Percentiles rank a stretch among this genome's conserved stretches.
These are phyloP conservation scores for Cataglyphis rosenhaueri DNA, from an alignment of 2,888 invertebrate species.

Conservation along the genomic window DNA sequence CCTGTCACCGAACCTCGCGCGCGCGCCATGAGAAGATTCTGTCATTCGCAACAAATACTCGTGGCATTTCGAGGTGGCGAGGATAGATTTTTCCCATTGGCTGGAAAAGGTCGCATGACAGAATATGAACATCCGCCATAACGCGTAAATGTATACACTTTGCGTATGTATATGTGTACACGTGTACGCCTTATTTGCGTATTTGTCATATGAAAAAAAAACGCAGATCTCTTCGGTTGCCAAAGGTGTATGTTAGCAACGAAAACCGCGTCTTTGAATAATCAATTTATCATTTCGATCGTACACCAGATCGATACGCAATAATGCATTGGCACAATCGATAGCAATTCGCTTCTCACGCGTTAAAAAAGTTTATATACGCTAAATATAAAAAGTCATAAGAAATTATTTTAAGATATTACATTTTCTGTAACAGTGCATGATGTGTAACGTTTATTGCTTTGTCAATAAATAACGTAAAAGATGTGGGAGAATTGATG, in stretches of 20 bases:
- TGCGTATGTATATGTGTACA: not conserved
- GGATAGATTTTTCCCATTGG: slow-evolving; percentile 64
- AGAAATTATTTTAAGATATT: slow-evolving; percentile 3
- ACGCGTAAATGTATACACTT: not conserved
- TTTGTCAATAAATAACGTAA: slow-evolving; percentile 14
- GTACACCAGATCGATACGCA: slow-evolving; percentile 2
- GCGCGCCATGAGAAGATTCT: slow-evolving; percentile 70
- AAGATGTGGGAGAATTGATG: not conserved
- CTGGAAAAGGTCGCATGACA: slow-evolving; percentile 71
- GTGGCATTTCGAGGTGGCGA: slow-evolving; percentile 72
- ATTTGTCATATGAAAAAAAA: slow-evolving; percentile 18
- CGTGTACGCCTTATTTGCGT: slow-evolving; percentile 49
- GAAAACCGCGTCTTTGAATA: slow-evolving; percentile 44
- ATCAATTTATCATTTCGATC: slow-evolving; percentile 62
- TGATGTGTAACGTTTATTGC: not conserved
- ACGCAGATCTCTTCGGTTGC: slow-evolving; percentile 25
- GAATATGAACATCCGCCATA: slow-evolving; percentile 36
- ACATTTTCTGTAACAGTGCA: not conserved
- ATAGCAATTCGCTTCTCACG: slow-evolving; percentile 58
- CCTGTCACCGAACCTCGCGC: slow-evolving; percentile 14
- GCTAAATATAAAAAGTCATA: not conserved
- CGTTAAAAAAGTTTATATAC: slow-evolving; percentile 15
- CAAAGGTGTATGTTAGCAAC: slow-evolving; percentile 28
- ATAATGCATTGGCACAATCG: slow-evolving; percentile 24
- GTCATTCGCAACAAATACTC: slow-evolving; percentile 73